These are phyloP conservation scores for Macquaria australasica DNA, from an alignment of 2,113 vertebrate genomes.

Conservation along the genomic window DNA sequence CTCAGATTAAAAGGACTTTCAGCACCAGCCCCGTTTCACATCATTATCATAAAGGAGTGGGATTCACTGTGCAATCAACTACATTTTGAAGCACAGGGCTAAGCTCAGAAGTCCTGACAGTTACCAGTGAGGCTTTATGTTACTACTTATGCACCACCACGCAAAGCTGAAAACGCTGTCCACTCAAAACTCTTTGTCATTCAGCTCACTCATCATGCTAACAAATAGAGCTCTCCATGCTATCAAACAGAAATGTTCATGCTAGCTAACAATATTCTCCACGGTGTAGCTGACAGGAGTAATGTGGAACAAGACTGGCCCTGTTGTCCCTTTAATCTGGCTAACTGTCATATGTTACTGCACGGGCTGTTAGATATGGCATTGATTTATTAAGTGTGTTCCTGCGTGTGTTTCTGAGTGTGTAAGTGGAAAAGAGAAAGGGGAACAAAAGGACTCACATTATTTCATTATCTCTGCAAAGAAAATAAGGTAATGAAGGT, in stretches of 20 bases:
- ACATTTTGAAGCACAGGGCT: neutral
- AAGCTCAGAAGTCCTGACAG: conserved; percentile 9
- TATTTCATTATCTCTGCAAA: conserved; percentile 47
- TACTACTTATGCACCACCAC: conserved; percentile 47
- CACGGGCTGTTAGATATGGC: conserved; percentile 50
- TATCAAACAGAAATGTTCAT: conserved; percentile 56
- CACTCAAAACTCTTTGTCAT: conserved; percentile 41
- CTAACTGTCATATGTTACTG: conserved; percentile 49
- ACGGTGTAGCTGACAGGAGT: conserved; percentile 31
- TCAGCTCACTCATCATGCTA: conserved; percentile 44
- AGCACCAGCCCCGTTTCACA: neutral
- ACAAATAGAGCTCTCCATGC: conserved; percentile 31
- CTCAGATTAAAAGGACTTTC: neutral
- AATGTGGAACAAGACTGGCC: conserved; percentile 18
- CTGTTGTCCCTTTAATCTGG: conserved; percentile 50
- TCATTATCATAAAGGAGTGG: neutral
- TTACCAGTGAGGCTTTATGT: conserved; percentile 20
- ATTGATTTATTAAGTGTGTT: conserved; percentile 31
- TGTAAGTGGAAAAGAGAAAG: neutral
- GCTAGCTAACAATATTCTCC: conserved; percentile 52
- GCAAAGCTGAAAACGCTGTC: conserved; percentile 43
- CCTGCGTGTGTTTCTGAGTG: conserved; percentile 4
- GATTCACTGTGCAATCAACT: neutral
- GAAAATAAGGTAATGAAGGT: conserved; percentile 33
- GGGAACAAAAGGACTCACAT: neutral